These are phyloP conservation scores for Lanistes nyassanus DNA, from an alignment of 1,140 invertebrate species.

Conservation along the genomic window DNA sequence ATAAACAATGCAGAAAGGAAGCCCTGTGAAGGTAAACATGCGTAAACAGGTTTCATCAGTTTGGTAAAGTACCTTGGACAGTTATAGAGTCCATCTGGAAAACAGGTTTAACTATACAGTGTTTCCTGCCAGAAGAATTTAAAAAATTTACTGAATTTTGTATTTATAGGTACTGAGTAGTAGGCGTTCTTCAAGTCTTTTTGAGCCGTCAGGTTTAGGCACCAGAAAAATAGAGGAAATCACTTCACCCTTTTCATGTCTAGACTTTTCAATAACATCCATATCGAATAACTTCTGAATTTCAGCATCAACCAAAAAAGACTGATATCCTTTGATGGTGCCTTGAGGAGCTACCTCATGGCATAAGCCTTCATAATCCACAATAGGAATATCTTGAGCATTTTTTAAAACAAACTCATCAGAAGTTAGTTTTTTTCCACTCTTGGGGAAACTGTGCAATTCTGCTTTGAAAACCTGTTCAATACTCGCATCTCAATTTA, in stretches of 20 bases:
- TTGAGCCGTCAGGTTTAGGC: constrained; percentile 10
- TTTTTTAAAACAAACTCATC: not conserved
- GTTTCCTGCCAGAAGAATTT: constrained; percentile 32
- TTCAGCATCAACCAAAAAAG: not conserved
- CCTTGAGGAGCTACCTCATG: too few relatives aligned
- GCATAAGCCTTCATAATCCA: not conserved
- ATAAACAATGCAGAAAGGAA: constrained; percentile 31
- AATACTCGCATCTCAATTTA: too few relatives aligned
- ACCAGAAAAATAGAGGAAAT: not conserved
- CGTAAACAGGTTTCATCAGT: constrained; percentile 36
- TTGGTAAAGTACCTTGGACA: constrained; percentile 34
- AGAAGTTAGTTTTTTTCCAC: not conserved
- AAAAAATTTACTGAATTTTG: constrained; percentile 31
- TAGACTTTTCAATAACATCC: not conserved
- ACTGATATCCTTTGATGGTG: too few relatives aligned
- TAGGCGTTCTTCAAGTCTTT: constrained; percentile 31
- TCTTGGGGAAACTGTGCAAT: too few relatives aligned
- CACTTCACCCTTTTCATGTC: constrained; percentile 1
- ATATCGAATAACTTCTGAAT: not conserved
- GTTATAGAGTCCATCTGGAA: constrained; percentile 29
- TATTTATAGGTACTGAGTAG: constrained; percentile 13
- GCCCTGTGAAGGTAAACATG: constrained; percentile 27
- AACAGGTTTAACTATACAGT: constrained; percentile 37
- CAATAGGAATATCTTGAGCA: not conserved
- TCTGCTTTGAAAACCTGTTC: too few relatives aligned